Evolutionary conservation across 2,113 vertebrate species (phyloP).

Genomic region (Falco punctatus): DNA sequence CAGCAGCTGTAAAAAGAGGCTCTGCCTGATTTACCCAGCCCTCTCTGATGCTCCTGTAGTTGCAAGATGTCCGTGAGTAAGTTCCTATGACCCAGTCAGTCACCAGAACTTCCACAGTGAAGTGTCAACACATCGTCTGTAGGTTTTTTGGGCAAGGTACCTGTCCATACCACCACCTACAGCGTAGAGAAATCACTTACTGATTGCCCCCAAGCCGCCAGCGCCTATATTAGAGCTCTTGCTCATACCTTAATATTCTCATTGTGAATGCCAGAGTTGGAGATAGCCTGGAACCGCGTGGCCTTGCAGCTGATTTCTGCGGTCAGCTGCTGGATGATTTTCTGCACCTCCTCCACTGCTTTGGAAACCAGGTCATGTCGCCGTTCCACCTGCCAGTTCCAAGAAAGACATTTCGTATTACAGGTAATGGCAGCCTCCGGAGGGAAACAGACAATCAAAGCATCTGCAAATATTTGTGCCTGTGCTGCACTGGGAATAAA

Average conservation of each 20-base stretch:
- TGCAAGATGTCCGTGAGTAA: neutral
- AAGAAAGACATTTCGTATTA: neutral
- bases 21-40: neutral
- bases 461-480: neutral
- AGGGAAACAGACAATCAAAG: neutral
- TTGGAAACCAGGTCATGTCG: conserved; percentile 75
- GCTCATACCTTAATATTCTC: conserved; percentile 78
- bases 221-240: neutral
- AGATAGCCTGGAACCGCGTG: conserved; percentile 80
- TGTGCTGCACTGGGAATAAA: neutral
- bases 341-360: conserved; percentile 81
- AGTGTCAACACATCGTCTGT: accelerated
- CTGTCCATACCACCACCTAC: neutral
- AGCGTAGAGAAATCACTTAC: neutral
- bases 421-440: neutral
- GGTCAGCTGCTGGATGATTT: conserved; percentile 76
- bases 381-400: conserved; percentile 72
- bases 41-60: neutral
- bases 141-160: neutral
- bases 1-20: neutral
- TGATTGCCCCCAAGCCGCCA: neutral
- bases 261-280: conserved; percentile 78
- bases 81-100: neutral
- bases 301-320: conserved; percentile 81
- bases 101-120: neutral